Conservation (phyloP, 2,888 invertebrate genomes). For the Cacoxenus indagator region DNA sequence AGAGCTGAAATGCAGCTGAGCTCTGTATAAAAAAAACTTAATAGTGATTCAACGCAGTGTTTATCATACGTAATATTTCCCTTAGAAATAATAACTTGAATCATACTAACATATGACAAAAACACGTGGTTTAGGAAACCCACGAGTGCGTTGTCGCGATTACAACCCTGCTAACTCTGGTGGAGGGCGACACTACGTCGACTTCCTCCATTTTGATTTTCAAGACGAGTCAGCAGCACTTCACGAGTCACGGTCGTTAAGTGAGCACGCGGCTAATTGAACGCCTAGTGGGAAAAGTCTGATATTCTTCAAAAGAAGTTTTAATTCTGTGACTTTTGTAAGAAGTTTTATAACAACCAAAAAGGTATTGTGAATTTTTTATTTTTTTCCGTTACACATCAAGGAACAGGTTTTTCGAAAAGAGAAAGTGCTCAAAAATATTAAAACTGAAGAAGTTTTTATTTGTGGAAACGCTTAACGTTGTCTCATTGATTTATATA, state of each 20-base stretch:
- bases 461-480: neutral
- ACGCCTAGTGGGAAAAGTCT: constrained; percentile 60
- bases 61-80: too few relatives aligned
- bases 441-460: neutral
- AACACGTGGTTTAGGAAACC: too few relatives aligned
- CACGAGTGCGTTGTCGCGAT: neutral
- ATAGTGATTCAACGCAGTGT: too few relatives aligned
- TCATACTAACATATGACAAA: too few relatives aligned
- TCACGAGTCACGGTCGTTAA: constrained; percentile 68
- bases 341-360: constrained; percentile 58
- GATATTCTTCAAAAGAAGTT: constrained; percentile 68
- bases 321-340: constrained; percentile 69
- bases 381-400: constrained; percentile 28
- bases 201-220: neutral
- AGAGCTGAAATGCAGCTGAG: too few relatives aligned
- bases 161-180: neutral
- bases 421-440: neutral
- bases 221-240: constrained; percentile 50
- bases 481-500: constrained; percentile 57
- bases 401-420: constrained; percentile 9
- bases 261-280: constrained; percentile 69
- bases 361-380: constrained; percentile 62
- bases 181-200: neutral
- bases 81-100: too few relatives aligned
- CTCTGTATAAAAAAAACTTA: too few relatives aligned